These are phyloP conservation scores for Ctenodactylus gundi DNA, from an alignment of 2,113 vertebrate species.

Conservation along the genomic window DNA sequence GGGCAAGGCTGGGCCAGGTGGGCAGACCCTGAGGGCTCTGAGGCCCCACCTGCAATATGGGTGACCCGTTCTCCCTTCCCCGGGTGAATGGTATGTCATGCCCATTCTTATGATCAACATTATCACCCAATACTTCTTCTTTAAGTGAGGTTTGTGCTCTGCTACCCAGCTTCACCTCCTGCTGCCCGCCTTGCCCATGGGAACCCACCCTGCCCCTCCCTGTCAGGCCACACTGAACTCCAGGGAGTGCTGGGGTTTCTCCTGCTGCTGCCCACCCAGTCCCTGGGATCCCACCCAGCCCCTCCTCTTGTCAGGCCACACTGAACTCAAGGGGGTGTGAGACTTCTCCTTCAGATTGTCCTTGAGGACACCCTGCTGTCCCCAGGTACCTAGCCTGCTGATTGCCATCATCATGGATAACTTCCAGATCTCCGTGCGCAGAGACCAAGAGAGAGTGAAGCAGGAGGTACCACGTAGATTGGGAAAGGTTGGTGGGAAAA, in stretches of 20 bases:
- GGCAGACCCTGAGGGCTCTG: background rate
- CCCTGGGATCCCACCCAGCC: background rate
- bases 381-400: constrained; percentile 69
- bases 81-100: constrained; percentile 79
- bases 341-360: background rate
- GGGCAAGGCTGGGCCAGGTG: background rate
- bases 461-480: constrained; percentile 26
- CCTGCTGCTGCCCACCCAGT: fast-evolving
- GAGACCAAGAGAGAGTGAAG: constrained; percentile 52
- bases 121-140: constrained; percentile 80
- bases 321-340: background rate
- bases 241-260: background rate
- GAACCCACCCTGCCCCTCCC: background rate
- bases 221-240: background rate
- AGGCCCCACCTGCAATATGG: background rate
- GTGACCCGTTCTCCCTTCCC: background rate
- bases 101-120: constrained; percentile 82
- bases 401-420: constrained; percentile 82
- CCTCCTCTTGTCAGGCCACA: background rate
- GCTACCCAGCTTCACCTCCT: background rate
- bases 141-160: constrained; percentile 74
- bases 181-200: fast-evolving
- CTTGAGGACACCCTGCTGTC: background rate
- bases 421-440: constrained; percentile 77
- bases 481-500: too few relatives aligned